phyloP scores from a whole-genome alignment of 2,888 invertebrate genomes.

The Abrostola tripartita region DNA sequence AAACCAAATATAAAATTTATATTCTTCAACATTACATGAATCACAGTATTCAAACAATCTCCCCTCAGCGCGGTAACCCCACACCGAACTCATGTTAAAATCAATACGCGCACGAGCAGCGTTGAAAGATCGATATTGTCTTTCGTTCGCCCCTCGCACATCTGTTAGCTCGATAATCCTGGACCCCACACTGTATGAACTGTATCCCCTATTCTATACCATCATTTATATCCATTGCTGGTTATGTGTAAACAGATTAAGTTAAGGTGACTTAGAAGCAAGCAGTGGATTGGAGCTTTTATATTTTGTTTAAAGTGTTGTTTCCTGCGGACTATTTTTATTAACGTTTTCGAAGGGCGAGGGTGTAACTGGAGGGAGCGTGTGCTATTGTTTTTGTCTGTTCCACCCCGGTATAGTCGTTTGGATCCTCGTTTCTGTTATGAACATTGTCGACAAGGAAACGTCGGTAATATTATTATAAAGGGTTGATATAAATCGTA shows the following conservation, averaged over 20 bases:
- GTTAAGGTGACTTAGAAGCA: not conserved
- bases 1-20: conserved; percentile 21
- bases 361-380: conserved; percentile 47
- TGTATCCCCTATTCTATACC: conserved; percentile 1
- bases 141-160: conserved; percentile 75
- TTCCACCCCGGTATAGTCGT: conserved; percentile 30
- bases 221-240: conserved; percentile 25
- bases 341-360: conserved; percentile 49
- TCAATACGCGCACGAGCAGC: conserved; percentile 77
- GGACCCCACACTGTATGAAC: conserved; percentile 17
- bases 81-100: conserved; percentile 63
- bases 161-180: conserved; percentile 68
- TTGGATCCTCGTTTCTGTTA: conserved; percentile 35
- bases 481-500: conserved; percentile 3
- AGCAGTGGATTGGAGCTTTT: conserved; percentile 13
- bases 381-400: conserved; percentile 47
- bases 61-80: conserved; percentile 63
- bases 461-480: conserved; percentile 24
- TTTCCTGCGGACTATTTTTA: conserved; percentile 58
- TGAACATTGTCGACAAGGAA: conserved; percentile 33
- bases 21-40: conserved; percentile 30
- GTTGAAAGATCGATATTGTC: conserved; percentile 82
- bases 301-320: conserved; percentile 8
- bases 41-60: conserved; percentile 41
- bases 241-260: not conserved